phyloP scores from a whole-genome alignment of 1,140 invertebrate genomes.

The Halyomorpha halys region DNA sequence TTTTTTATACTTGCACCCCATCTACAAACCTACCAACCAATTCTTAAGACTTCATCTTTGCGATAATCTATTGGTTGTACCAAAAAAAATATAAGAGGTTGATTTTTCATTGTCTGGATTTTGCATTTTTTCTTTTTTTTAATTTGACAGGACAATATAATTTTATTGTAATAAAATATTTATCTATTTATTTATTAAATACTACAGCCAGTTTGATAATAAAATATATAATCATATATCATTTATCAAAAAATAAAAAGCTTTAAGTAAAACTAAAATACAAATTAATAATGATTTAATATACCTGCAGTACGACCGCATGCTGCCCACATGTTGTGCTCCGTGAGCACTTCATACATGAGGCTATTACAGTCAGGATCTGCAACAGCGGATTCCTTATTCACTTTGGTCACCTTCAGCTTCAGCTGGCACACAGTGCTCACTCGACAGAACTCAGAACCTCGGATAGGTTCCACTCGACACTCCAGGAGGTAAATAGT shows the following conservation, averaged over 20 bases:
- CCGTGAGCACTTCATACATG: conserved; percentile 87
- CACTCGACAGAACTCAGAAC: conserved; percentile 75
- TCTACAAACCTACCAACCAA: too few relatives aligned
- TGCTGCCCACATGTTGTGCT: conserved; percentile 85
- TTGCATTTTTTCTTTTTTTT: too few relatives aligned
- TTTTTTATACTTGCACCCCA: too few relatives aligned
- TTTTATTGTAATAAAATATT: too few relatives aligned
- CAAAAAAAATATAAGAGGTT: too few relatives aligned
- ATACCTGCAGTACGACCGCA: conserved; percentile 71
- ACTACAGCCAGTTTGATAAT: not conserved
- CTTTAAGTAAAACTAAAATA: not conserved
- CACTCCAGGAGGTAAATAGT: conserved; percentile 76
- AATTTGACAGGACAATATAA: too few relatives aligned
- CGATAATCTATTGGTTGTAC: too few relatives aligned
- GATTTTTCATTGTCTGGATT: too few relatives aligned
- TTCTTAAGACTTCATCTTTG: too few relatives aligned
- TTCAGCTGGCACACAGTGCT: conserved; percentile 78
- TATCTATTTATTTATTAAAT: too few relatives aligned
- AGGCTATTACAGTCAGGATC: conserved; percentile 38
- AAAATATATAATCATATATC: not conserved
- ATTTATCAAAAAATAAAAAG: not conserved
- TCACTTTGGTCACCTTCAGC: conserved; percentile 52
- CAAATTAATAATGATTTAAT: conserved; percentile 18
- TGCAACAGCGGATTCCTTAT: conserved; percentile 34
- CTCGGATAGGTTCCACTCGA: conserved; percentile 67